Conservation (phyloP, 2,797 vertebrate genomes). For the Acanthiza pusilla region DNA sequence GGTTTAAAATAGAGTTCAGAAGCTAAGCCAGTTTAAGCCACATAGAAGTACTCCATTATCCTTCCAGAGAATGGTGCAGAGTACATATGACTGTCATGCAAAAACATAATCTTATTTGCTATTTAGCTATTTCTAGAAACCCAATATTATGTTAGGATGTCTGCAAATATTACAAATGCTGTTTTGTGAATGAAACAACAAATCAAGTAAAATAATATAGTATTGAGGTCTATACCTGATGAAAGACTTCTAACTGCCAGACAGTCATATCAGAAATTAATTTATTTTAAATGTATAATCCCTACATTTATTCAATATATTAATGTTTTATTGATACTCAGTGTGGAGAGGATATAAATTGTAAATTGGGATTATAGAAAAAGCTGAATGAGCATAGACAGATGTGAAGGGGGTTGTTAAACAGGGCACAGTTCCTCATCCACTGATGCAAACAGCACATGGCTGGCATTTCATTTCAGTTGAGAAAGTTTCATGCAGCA, state of each 20-base stretch:
- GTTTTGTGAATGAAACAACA: slow-evolving; percentile 16
- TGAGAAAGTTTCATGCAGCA: neutral
- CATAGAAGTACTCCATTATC: slow-evolving; percentile 17
- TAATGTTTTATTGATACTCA: neutral
- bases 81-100: neutral
- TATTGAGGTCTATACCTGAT: neutral
- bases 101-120: slow-evolving; percentile 46
- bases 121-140: slow-evolving; percentile 36
- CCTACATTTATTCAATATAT: neutral
- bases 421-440: neutral
- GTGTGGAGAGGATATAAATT: neutral
- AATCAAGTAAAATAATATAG: neutral
- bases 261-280: neutral
- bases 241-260: neutral
- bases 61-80: neutral
- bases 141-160: neutral
- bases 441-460: neutral
- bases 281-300: neutral
- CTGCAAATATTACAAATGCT: neutral
- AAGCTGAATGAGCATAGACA: neutral
- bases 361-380: neutral
- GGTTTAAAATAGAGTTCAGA: slow-evolving; percentile 43
- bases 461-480: neutral
- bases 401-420: neutral
- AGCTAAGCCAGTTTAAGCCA: slow-evolving; percentile 46